A percentile compares a stretch with the other conserved stretches of the same genome.
Evolutionary conservation across 2,888 invertebrate genomes (phyloP).

Genomic region (Bombylius discolor): DNA sequence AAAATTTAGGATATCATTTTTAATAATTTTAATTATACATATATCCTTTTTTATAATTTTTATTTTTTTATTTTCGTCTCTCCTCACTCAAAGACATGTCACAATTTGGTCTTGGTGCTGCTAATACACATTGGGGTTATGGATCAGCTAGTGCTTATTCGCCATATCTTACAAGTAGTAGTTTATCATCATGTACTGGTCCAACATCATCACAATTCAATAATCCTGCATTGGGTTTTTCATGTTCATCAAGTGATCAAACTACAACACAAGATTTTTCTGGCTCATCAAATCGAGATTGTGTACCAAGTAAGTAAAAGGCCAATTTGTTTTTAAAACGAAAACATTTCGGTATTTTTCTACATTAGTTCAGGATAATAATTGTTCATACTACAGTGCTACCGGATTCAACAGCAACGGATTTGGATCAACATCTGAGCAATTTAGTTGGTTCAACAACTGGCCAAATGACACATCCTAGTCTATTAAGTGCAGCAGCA

Average conservation of each 20-base stretch:
- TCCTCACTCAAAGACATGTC: constrained; percentile 57
- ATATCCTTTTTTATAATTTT: neutral
- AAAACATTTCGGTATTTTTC: too few species aligned
- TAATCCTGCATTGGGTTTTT: constrained; percentile 59
- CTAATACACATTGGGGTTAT: constrained; percentile 82
- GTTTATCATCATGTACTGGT: constrained; percentile 60
- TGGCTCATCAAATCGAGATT: constrained; percentile 44
- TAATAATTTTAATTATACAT: neutral
- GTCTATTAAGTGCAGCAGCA: constrained; percentile 38
- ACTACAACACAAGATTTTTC: constrained; percentile 44
- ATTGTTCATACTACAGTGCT: constrained; percentile 42
- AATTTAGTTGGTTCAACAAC: constrained; percentile 45
- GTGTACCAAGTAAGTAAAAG: constrained; percentile 34
- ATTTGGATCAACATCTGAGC: constrained; percentile 60
- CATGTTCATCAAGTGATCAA: constrained; percentile 56
- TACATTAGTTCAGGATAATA: too few species aligned
- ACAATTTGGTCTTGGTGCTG: constrained; percentile 70
- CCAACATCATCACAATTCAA: constrained; percentile 58
- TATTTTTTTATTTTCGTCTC: neutral
- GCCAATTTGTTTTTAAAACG: too few species aligned
- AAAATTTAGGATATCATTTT: neutral
- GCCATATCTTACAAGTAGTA: constrained; percentile 60
- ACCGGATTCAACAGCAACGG: constrained; percentile 64
- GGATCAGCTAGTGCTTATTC: constrained; percentile 76
- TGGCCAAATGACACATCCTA: constrained; percentile 37